Percentiles rank a stretch among this genome's conserved stretches.
phyloP scores from a whole-genome alignment of 2,113 vertebrate genomes.

The Acrocephalus kingi region DNA sequence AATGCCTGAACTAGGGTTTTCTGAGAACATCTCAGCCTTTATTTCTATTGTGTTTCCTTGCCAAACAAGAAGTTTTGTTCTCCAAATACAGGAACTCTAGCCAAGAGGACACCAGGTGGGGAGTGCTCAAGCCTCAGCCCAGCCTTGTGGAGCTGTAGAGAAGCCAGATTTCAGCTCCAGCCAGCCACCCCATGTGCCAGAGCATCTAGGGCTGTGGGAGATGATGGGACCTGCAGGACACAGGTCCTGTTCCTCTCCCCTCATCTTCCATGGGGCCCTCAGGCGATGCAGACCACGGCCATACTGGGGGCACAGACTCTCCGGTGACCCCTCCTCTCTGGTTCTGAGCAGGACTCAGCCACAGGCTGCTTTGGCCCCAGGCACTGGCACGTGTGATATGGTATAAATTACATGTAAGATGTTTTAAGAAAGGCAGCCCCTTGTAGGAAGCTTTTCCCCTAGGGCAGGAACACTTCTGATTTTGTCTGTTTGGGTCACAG shows the following conservation, averaged over 20 bases:
- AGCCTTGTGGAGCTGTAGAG: not conserved
- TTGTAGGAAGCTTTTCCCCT: not conserved
- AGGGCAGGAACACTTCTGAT: not conserved
- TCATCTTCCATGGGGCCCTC: not conserved
- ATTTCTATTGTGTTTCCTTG: not conserved
- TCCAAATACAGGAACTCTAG: not conserved
- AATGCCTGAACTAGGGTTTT: not conserved
- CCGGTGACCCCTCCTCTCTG: not conserved
- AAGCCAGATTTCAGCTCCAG: not conserved
- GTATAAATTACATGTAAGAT: not conserved
- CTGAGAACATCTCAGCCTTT: not conserved
- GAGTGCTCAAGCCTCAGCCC: not conserved
- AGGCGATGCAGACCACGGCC: not conserved
- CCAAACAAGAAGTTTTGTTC: not conserved
- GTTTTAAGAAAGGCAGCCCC: not conserved
- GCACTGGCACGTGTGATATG: too few relatives aligned
- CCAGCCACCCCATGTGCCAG: fast-evolving
- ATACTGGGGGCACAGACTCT: not conserved
- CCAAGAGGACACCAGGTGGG: not conserved
- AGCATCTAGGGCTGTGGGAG: not conserved
- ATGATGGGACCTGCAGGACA: not conserved
- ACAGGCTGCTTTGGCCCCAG: not conserved
- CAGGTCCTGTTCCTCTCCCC: not conserved
- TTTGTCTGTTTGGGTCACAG: not conserved
- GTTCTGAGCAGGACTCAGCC: not conserved